Evolutionary conservation across 2,797 vertebrate species (phyloP).

Genomic region (Epinephelus awoara): DNA sequence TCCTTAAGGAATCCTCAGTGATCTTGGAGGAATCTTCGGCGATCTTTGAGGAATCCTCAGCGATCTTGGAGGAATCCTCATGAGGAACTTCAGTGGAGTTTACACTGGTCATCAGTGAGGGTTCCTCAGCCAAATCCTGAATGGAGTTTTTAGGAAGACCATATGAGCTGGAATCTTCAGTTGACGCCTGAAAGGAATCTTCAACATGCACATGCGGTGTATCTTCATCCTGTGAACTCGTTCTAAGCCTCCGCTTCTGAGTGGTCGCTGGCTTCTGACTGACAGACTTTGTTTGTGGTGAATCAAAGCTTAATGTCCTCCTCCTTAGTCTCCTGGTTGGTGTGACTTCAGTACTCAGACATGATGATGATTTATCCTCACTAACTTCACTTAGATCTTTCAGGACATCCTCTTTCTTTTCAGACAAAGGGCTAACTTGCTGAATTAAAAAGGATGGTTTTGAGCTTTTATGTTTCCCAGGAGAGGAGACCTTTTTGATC

Average conservation of each 20-base stretch:
- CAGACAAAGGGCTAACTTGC: slow-evolving; percentile 74
- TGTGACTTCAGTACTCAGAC: slow-evolving; percentile 49
- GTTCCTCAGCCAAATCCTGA: slow-evolving; percentile 51
- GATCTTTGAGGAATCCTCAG: slow-evolving; percentile 30
- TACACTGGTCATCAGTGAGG: slow-evolving; percentile 31
- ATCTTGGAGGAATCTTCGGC: too few relatives aligned
- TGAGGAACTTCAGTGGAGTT: slow-evolving; percentile 53
- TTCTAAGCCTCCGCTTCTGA: slow-evolving; percentile 74
- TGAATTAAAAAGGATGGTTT: slow-evolving; percentile 87
- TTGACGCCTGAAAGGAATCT: slow-evolving; percentile 65
- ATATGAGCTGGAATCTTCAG: slow-evolving; percentile 59
- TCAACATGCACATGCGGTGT: slow-evolving; percentile 45
- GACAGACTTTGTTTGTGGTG: slow-evolving; percentile 67
- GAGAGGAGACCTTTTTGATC: slow-evolving; percentile 87
- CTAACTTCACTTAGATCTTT: slow-evolving; percentile 65
- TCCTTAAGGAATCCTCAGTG: not conserved
- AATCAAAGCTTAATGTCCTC: slow-evolving; percentile 69
- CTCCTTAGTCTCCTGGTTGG: slow-evolving; percentile 74
- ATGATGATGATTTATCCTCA: slow-evolving; percentile 58
- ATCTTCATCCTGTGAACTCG: slow-evolving; percentile 54
- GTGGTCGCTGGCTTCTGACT: slow-evolving; percentile 67
- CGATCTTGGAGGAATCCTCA: slow-evolving; percentile 39
- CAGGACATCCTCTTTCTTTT: slow-evolving; percentile 70
- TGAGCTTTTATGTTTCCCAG: slow-evolving; percentile 83
- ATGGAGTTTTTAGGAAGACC: slow-evolving; percentile 64